phyloP scores from a whole-genome alignment of 2,888 invertebrate genomes.

The Perithous albicinctus region DNA sequence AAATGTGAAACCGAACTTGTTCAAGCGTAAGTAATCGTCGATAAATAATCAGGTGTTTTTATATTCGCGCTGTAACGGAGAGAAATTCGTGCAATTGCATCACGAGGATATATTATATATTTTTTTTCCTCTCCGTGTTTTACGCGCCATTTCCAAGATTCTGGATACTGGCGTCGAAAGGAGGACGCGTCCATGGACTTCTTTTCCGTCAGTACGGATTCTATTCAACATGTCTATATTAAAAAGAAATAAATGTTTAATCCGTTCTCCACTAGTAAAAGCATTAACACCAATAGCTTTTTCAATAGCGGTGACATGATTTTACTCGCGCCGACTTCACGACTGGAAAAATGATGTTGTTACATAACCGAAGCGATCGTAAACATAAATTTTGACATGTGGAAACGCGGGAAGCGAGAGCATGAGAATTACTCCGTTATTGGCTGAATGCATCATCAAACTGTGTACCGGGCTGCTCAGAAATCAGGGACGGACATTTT shows the following conservation, averaged over 20 bases:
- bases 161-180: not conserved
- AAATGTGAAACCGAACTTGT: conserved; percentile 2
- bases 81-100: not conserved
- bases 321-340: too few species aligned
- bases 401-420: not conserved
- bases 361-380: conserved; percentile 26
- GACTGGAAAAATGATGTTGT: too few species aligned
- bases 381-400: conserved; percentile 20
- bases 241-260: conserved; percentile 4
- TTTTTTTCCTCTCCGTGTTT: not conserved
- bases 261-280: not conserved
- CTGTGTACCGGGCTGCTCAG: too few species aligned
- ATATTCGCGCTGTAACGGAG: not conserved
- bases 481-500: too few species aligned
- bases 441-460: too few species aligned
- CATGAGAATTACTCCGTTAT: too few species aligned
- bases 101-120: conserved; percentile 2
- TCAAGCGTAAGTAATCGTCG: not conserved
- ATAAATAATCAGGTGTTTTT: not conserved
- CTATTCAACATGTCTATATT: not conserved
- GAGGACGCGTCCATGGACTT: conserved; percentile 9
- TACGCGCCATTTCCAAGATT: not conserved
- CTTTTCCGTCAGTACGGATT: not conserved
- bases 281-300: not conserved
- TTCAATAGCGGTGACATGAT: too few species aligned